Evolutionary conservation across 1,140 invertebrate species (phyloP), one percentile per base, ranked within the genome.

Genomic region (Drosophila lini): DNA sequence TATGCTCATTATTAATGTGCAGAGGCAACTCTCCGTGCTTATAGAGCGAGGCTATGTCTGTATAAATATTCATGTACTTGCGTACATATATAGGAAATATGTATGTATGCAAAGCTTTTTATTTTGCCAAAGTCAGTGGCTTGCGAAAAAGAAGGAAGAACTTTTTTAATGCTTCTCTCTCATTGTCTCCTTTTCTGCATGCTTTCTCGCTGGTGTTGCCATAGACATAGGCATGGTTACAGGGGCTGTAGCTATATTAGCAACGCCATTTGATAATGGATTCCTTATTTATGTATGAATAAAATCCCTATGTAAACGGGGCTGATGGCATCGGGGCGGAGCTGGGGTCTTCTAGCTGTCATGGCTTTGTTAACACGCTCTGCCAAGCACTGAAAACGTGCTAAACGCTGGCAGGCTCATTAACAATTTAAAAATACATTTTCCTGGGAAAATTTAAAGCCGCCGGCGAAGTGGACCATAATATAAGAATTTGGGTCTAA

Each of bases 1-100:
- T 76, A 88, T 88, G 82, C 79, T 86, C 79, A 86, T 86, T 86
- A 86, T 76, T 79, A 88, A 85, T 85, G 83, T 86, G 75, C 81
- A 74, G 41, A 16, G 38, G 34, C 34, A 38, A 38, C 22, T 58
- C 52, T 63, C 38, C 60, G 36, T 69, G 68, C 44, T 52, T 65
- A 47, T 45, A 60, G 64, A 71, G 56, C 32, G 34, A n/a, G 25
- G 19, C 50, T 74, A 22, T 55, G 58, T 74, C 19, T 55, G 68
- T 62, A 74, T 55, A 61, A 73, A 56, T 74, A 74, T 61, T 38
- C 45, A 74, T 47, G 38, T 45, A 55, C 61, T 32, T 60, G 15
- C 41, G 11, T 22, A 47, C n/a, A 3, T 50, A 34, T 10, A 56
- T 40, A 45, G 28, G 36, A 41, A 11, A 36, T 56, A 48, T 28